Evolutionary conservation across 1,140 invertebrate genomes (phyloP), one percentile per base, ranked within the genome.

Genomic region (Stenopsyche tienmushanensis): DNA sequence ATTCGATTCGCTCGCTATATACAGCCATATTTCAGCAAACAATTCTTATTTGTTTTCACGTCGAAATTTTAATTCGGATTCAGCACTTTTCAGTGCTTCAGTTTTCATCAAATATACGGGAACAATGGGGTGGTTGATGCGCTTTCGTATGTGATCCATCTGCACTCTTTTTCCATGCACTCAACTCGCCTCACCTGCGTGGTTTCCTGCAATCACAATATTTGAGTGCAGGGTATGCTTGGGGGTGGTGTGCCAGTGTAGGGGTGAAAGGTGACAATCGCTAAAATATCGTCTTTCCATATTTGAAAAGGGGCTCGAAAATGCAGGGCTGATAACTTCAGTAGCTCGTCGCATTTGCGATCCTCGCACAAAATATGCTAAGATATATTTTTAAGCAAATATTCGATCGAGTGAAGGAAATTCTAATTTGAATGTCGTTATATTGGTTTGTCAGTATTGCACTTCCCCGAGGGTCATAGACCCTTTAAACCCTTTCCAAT

Each of bases 401-500:
- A 45, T 5, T 5, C n/a, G n/a, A n/a, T n/a, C n/a, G n/a, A n/a
- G n/a, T n/a, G n/a, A n/a, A n/a, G n/a, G n/a, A n/a, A n/a, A n/a
- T n/a, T n/a, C n/a, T n/a, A n/a, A n/a, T n/a, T n/a, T 42, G 41
- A 42, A 13, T 42, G 41, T 13, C 13, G 41, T 15, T 23, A 24
- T 54, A 34, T 17, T n/a, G 21, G 42, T 57, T 57, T 23, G 54
- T 57, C 9, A 39, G 34, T 39, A 42, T 23, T 53, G 25, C 50
- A 13, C 1, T 20, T 10, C 25, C 21, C n/a, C 29, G 39, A 54
- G 65, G 65, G 58, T 66, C 58, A 23, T 24, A 18, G 59, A 66
- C 65, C 58, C 34, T 42, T 54, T 55, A 62, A 66, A 60, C 65
- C 65, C 58, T 62, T 66, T 66, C 65, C 65, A 57, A 66, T 66